Percentiles rank a stretch among this genome's conserved stretches.
These are phyloP conservation scores for Psephotus haematonotus DNA, from an alignment of 2,113 vertebrate genomes.

Conservation along the genomic window DNA sequence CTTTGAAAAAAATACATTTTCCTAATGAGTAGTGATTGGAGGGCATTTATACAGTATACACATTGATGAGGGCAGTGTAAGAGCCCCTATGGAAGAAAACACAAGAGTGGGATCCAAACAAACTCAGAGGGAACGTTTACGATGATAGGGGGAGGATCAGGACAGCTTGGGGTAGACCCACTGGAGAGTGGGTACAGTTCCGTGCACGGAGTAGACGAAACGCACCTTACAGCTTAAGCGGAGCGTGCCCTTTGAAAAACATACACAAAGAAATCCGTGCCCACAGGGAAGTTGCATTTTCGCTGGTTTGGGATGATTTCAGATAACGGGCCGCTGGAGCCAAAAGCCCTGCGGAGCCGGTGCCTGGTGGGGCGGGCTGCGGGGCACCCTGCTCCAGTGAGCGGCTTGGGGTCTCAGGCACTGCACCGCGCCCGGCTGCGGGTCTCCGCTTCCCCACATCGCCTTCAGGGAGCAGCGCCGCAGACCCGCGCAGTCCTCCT, in stretches of 20 bases:
- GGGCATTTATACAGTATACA: not conserved
- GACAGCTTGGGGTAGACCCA: not conserved
- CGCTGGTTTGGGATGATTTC: not conserved
- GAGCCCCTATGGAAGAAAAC: not conserved
- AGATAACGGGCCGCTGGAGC: not conserved
- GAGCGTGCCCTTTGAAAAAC: not conserved
- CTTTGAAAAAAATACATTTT: not conserved
- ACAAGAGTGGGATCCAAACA: not conserved
- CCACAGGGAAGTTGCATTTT: not conserved
- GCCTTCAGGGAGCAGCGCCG: not conserved
- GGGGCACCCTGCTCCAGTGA: not conserved
- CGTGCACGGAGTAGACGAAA: not conserved
- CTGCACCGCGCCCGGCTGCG: not conserved
- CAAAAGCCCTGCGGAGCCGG: not conserved
- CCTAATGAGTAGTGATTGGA: slow-evolving; percentile 7
- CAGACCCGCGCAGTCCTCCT: not conserved
- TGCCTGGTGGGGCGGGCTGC: not conserved
- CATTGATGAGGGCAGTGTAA: not conserved
- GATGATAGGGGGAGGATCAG: too few relatives aligned
- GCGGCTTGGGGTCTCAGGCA: not conserved
- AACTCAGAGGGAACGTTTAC: not conserved
- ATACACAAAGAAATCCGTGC: not conserved
- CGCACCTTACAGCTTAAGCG: not conserved
- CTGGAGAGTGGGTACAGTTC: not conserved
- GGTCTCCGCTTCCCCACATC: not conserved